A percentile compares a stretch with the other conserved stretches of the same genome.
phyloP scores from a whole-genome alignment of 2,888 invertebrate genomes.

The Athalia rosae region DNA sequence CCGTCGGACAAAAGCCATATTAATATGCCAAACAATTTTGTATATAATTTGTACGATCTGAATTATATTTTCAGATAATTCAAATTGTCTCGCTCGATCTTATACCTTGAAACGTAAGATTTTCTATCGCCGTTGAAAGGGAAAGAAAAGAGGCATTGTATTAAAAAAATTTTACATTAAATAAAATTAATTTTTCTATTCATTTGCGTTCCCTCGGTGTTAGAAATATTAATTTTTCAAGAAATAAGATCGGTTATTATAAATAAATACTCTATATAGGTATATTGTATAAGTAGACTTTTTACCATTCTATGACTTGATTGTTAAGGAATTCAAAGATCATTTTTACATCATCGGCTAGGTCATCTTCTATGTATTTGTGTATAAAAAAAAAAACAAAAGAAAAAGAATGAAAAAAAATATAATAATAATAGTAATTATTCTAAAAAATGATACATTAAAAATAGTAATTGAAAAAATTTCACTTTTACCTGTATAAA shows the following conservation, averaged over 20 bases:
- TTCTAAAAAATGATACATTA: not conserved
- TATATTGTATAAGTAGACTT: constrained; percentile 58
- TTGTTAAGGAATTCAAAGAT: constrained; percentile 40
- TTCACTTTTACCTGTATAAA: too few relatives aligned
- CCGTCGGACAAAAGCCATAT: constrained; percentile 59
- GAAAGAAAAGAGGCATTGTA: not conserved
- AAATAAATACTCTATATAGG: constrained; percentile 54
- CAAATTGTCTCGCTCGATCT: constrained; percentile 29
- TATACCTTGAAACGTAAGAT: constrained; percentile 22
- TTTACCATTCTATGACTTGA: constrained; percentile 55
- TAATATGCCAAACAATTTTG: constrained; percentile 60
- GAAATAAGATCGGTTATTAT: constrained; percentile 45
- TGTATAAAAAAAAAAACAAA: constrained; percentile 39
- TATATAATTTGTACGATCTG: constrained; percentile 42
- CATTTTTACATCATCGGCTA: constrained; percentile 42
- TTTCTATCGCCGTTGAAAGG: not conserved
- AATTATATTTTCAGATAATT: constrained; percentile 28
- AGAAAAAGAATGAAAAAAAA: not conserved
- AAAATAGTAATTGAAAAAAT: not conserved
- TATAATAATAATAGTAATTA: constrained; percentile 20
- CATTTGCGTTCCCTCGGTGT: constrained; percentile 1
- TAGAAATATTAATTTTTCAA: constrained; percentile 23
- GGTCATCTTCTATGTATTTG: constrained; percentile 49
- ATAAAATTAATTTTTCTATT: constrained; percentile 1
- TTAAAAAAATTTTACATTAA: not conserved